Evolutionary conservation across 1,140 invertebrate species (phyloP).

Genomic region (Bactericera cockerelli): DNA sequence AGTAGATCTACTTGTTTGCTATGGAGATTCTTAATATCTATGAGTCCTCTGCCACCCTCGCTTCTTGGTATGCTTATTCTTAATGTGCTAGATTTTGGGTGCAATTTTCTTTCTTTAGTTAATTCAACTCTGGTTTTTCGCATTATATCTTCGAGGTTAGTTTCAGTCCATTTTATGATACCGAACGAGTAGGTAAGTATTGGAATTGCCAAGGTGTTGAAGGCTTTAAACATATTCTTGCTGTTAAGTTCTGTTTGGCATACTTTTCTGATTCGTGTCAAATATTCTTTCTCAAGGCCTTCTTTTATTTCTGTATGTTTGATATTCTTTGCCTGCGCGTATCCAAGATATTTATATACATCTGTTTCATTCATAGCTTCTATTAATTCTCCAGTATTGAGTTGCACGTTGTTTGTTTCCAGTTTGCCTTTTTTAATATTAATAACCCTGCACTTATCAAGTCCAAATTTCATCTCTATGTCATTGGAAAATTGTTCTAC

Average conservation of each 20-base stretch:
- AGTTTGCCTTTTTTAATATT: not conserved
- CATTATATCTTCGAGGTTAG: not conserved
- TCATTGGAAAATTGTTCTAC: not conserved
- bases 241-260: not conserved
- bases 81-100: not conserved
- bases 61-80: not conserved
- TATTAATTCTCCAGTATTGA: not conserved
- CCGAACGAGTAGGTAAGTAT: not conserved
- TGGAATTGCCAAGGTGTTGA: not conserved
- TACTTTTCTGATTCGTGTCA: not conserved
- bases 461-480: not conserved
- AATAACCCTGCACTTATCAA: not conserved
- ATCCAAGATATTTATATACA: conserved; percentile 10
- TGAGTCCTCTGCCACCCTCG: not conserved
- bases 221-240: not conserved
- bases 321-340: not conserved
- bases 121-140: not conserved
- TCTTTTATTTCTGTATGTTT: not conserved
- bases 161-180: not conserved
- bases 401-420: not conserved
- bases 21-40: not conserved
- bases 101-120: not conserved
- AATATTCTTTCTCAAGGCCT: not conserved
- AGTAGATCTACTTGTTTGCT: not conserved
- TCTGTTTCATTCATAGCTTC: not conserved